Percentiles rank a stretch among this genome's conserved stretches.
phyloP scores from a whole-genome alignment of 2,797 vertebrate species.

The Sciaenops ocellatus region DNA sequence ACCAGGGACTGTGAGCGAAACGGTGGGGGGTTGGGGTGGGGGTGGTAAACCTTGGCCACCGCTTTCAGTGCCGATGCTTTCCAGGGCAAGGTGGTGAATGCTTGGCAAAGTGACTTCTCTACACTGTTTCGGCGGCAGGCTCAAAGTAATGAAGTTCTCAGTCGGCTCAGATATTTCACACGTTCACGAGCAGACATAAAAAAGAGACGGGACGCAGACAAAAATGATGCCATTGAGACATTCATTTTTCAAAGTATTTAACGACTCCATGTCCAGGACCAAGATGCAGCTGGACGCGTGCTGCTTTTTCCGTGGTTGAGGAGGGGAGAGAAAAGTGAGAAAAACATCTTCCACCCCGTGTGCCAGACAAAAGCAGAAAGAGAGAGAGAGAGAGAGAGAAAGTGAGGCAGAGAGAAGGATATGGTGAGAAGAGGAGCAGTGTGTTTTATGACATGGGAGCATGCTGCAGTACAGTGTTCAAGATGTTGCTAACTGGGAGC shows the following conservation, averaged over 20 bases:
- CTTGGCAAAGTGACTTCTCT: constrained; percentile 50
- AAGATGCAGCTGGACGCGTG: constrained; percentile 74
- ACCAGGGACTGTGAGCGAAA: not conserved
- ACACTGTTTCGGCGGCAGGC: constrained; percentile 25
- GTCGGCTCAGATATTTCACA: constrained; percentile 80
- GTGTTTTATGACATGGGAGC: constrained; percentile 83
- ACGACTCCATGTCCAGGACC: constrained; percentile 64
- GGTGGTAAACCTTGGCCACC: constrained; percentile 11
- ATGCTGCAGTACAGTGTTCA: constrained; percentile 77
- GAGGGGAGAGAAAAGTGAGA: constrained; percentile 52
- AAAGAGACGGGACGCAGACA: constrained; percentile 67
- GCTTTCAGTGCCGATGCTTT: constrained; percentile 22
- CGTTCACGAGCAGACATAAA: constrained; percentile 69
- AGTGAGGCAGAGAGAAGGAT: constrained; percentile 38
- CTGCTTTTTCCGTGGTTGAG: constrained; percentile 73
- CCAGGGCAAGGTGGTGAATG: constrained; percentile 35
- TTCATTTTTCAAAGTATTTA: constrained; percentile 80
- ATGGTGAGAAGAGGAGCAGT: constrained; percentile 65
- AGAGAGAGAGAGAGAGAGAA: constrained; percentile 39
- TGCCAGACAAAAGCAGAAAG: constrained; percentile 66
- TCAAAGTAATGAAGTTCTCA: constrained; percentile 80
- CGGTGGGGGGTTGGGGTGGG: not conserved
- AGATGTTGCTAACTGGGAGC: constrained; percentile 84
- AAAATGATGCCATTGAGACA: constrained; percentile 77
- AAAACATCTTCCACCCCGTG: constrained; percentile 72